Base-by-base conservation (phyloP, 2,797 vertebrate species). In the Paedocypris micromegethes region DNA sequence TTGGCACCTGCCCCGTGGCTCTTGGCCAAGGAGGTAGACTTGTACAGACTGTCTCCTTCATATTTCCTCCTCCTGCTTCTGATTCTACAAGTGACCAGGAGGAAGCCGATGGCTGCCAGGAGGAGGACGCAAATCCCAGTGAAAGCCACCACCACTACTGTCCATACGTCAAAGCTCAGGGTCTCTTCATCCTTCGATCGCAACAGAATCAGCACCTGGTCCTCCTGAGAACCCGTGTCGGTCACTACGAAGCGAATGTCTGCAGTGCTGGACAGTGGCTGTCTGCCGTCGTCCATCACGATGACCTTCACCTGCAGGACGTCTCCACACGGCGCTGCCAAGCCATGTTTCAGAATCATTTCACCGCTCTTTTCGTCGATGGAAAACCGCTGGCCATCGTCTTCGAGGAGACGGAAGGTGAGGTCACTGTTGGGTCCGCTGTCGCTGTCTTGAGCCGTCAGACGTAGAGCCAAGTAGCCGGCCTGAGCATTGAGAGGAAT, bases 41-140 rank as follows among this genome's bases (percentile, higher is more conserved):
- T 85, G 9, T 87, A 89, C 72, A 86, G 57, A 40, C 78, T 77
- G 51, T 58, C 68, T 64, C 60, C 64, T 2, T 66, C 47, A 0
- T 6, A 75, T 41, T 60, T 73, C 74, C 80, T 83, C 2, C 71
- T 61, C 41, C 80, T 66, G 6, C 75, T 47, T 65, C 81, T 80
- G 37, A 82, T 74, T 68, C 79, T 83, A 77, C 86, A 89, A 2
- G 80, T 85, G 58, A 88, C 77, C 42, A 83, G 76, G 0, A 89
- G 84, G 3, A 73, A 68, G 41, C 88, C 63, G 3, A 90, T 84
- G 5, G 87, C 86, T 68, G 87, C 71, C 54, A 91, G 78, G 60
- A 90, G 65, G 78, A 92, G 60, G 0, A 80, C 80, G 6, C 89
- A 88, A 2, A 84, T 83, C n/a, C 86, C 83, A 0, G 83, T 61